phyloP scores from a whole-genome alignment of 2,797 vertebrate genomes.

The Intellagama lesueurii region DNA sequence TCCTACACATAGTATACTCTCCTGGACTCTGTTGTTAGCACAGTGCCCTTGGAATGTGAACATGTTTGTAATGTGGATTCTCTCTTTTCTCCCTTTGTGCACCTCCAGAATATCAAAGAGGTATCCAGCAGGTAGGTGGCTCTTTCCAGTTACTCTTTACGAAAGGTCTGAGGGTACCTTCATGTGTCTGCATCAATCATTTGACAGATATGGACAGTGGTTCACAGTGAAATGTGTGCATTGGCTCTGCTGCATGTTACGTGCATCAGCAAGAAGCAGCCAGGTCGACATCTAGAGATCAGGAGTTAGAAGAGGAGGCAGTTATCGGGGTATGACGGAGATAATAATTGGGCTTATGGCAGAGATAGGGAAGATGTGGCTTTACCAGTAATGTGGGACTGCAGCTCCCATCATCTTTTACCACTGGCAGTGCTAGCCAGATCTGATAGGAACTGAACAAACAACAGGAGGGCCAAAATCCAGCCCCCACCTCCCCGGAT shows the following conservation, averaged over 20 bases:
- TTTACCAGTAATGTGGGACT: not conserved
- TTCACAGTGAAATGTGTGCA: not conserved
- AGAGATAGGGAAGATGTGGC: too few species aligned
- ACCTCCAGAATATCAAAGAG: constrained; percentile 12
- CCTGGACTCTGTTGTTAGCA: not conserved
- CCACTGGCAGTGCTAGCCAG: not conserved
- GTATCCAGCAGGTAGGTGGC: not conserved
- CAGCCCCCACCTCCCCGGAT: not conserved
- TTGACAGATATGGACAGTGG: not conserved
- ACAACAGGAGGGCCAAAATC: not conserved
- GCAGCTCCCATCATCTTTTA: not conserved
- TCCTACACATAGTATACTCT: too few species aligned
- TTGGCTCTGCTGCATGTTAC: not conserved
- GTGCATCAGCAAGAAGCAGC: not conserved
- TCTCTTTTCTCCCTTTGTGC: not conserved
- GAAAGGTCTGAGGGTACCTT: not conserved
- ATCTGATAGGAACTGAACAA: not conserved
- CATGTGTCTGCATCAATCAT: not conserved
- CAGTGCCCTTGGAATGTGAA: not conserved
- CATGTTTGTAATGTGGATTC: not conserved
- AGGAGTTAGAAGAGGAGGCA: not conserved
- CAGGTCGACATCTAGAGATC: too few species aligned
- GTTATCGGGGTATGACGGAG: not conserved
- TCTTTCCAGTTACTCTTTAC: not conserved
- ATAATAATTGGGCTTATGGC: not conserved